Evolutionary conservation across 1,140 invertebrate genomes (phyloP).

Genomic region (Oscheius sp.): DNA sequence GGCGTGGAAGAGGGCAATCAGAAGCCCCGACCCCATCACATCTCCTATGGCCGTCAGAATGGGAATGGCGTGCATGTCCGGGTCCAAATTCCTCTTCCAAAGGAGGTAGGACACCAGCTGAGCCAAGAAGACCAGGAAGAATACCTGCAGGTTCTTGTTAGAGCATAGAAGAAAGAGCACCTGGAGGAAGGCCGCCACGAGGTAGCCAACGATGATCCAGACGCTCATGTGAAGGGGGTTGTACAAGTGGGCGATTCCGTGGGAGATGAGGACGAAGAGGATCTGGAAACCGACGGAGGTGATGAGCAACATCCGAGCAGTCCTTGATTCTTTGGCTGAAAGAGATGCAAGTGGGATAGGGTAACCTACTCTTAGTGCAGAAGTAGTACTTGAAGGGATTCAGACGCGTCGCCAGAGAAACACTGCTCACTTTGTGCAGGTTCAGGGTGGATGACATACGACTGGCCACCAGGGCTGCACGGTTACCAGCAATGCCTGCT

Average conservation of each 20-base stretch:
- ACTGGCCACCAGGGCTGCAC: constrained; percentile 11
- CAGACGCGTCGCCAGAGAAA: constrained; percentile 74
- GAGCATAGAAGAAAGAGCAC: constrained; percentile 69
- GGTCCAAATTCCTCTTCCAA: constrained; percentile 81
- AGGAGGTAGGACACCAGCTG: constrained; percentile 69
- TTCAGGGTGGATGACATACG: constrained; percentile 65
- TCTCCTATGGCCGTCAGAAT: constrained; percentile 85
- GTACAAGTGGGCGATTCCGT: constrained; percentile 73
- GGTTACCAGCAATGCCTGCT: constrained; percentile 21
- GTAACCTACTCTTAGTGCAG: not conserved
- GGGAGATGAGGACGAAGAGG: constrained; percentile 74
- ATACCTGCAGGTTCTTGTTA: constrained; percentile 72
- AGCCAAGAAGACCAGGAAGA: constrained; percentile 64
- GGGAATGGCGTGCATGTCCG: constrained; percentile 83
- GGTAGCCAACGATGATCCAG: constrained; percentile 73
- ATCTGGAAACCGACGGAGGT: constrained; percentile 85
- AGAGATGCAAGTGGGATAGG: not conserved
- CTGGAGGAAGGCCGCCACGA: constrained; percentile 74
- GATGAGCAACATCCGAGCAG: constrained; percentile 78
- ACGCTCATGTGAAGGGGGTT: constrained; percentile 70
- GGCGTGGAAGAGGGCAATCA: constrained; percentile 61
- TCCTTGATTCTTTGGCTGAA: constrained; percentile 67
- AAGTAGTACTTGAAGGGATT: not conserved
- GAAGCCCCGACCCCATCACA: constrained; percentile 79
- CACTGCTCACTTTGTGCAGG: not conserved